A percentile compares a stretch with the other conserved stretches of the same genome.
phyloP scores from a whole-genome alignment of 2,113 vertebrate genomes.

The Paralichthys olivaceus region DNA sequence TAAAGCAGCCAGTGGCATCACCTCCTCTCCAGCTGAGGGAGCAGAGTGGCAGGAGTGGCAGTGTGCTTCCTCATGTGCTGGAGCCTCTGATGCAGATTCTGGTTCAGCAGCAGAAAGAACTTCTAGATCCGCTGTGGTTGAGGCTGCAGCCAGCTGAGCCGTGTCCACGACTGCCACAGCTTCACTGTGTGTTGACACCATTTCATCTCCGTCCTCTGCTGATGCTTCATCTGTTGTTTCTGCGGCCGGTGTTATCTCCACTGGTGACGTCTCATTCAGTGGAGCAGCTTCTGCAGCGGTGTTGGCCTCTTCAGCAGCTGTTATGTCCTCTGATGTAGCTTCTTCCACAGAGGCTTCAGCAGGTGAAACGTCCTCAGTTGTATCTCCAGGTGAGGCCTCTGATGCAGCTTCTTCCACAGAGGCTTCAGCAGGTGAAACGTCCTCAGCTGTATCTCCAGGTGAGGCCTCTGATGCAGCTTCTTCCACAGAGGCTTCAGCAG shows the following conservation, averaged over 20 bases:
- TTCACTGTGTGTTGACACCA: background rate
- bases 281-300: conserved; percentile 18
- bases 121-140: conserved; percentile 28
- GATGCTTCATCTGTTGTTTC: conserved; percentile 18
- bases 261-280: background rate
- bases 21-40: conserved; percentile 27
- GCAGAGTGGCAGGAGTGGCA: conserved; percentile 55
- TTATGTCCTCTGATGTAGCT: conserved; percentile 2
- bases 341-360: background rate
- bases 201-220: conserved; percentile 9
- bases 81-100: conserved; percentile 19
- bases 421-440: background rate
- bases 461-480: conserved; percentile 14
- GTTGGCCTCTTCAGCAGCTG: conserved; percentile 18
- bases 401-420: conserved; percentile 1
- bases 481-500: background rate
- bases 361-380: background rate
- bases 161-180: background rate
- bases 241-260: background rate
- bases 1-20: conserved; percentile 34
- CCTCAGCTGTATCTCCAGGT: background rate
- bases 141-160: conserved; percentile 46
- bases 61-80: conserved; percentile 1
- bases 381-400: background rate
- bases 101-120: conserved; percentile 32